Evolutionary conservation across 2,797 vertebrate species (phyloP), one percentile per base, ranked within the genome.

Genomic region (Gallirallus australis): DNA sequence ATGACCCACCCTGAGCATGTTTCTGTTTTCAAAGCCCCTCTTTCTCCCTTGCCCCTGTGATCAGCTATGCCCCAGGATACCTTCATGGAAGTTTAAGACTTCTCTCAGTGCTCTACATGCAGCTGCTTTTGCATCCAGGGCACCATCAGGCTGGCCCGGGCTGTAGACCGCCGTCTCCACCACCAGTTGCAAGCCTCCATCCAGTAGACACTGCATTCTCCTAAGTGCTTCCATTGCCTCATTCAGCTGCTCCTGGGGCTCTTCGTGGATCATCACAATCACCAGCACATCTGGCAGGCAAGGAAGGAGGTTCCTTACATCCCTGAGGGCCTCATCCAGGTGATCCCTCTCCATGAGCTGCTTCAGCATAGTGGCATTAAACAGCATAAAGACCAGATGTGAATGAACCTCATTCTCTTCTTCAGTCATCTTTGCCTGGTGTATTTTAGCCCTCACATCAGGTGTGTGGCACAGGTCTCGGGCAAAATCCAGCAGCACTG

Each of bases 121-220:
- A 50, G 96, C 93, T 60, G 35, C 94, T 94, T 95, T 92, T 56
- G 97, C 24, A 39, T 97, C 91, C 33, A 94, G 85, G 52, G 71
- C 50, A 42, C 95, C 80, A 35, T 76, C 93, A 15, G 95, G 92
- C 37, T 96, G 95, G 47, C 91, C 70, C 8, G 96, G 97, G 42
- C 81, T 81, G 78, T 97, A 97, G 42, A 96, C 77, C 0, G 90
- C 97, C 0, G 96, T 90, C 86, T 97, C 96, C 75, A 98, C 97
- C 19, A 96, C 95, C 42, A 95, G 21, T 9, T 92, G 70, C 84
- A 75, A 68, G 64, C 90, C 89, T 6, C 39, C 80, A 39, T 82
- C 89, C 82, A 97, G 88, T 63, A 91, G 53, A 6, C 59, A 87
- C 37, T 92, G 96, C 77, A 87, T 89, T 68, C 89, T 95, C 76